Evolutionary conservation across 1,140 invertebrate genomes (phyloP).

Genomic region (Diachasmimorpha longicaudata): DNA sequence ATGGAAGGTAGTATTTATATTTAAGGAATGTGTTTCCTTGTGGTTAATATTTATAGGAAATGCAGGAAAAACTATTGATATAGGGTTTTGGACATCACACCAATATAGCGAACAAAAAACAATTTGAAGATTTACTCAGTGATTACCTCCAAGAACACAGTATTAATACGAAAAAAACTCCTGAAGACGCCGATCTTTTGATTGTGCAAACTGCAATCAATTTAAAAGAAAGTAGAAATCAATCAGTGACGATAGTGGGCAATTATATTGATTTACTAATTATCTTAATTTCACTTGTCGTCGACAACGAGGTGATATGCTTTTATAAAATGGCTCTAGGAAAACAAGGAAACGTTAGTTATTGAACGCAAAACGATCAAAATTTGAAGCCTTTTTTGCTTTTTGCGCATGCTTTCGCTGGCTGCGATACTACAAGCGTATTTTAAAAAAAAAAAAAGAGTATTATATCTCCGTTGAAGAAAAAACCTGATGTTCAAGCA

Average conservation of each 20-base stretch:
- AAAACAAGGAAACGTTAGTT: no score
- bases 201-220: conserved; percentile 15
- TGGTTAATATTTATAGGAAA: no score
- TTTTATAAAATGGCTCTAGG: neutral
- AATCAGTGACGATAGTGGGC: neutral
- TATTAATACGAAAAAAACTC: neutral
- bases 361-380: neutral
- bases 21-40: no score
- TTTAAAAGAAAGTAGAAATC: neutral
- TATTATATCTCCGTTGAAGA: neutral
- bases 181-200: conserved; percentile 22
- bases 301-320: neutral
- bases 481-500: neutral
- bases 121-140: conserved; percentile 22
- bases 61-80: no score
- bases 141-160: neutral
- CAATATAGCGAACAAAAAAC: conserved; percentile 26
- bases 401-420: neutral
- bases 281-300: neutral
- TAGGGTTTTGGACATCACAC: no score
- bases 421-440: neutral
- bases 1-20: no score
- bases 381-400: neutral
- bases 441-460: neutral
- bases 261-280: neutral